phyloP scores from a whole-genome alignment of 2,888 invertebrate species.

The Pachymerium ferrugineum region DNA sequence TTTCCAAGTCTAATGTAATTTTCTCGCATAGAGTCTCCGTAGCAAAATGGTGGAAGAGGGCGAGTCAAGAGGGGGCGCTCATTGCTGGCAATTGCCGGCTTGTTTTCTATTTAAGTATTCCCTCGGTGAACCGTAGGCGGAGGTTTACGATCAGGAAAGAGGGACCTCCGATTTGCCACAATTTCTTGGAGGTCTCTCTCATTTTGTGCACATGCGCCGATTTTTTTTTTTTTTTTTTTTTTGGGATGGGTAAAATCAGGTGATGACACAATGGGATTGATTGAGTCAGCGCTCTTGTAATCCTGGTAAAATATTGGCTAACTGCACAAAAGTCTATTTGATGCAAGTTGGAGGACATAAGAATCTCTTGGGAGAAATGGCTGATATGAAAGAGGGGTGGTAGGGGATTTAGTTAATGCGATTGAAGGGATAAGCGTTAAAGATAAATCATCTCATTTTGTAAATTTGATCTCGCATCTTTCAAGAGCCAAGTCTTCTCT shows the following conservation, averaged over 20 bases:
- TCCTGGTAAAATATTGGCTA: neutral
- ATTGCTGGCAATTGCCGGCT: slow-evolving; percentile 23
- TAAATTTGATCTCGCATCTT: too few species aligned
- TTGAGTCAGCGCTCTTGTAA: neutral
- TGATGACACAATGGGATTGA: neutral
- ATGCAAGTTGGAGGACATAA: neutral
- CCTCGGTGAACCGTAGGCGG: slow-evolving; percentile 6
- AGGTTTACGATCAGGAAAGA: neutral
- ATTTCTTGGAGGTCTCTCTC: neutral
- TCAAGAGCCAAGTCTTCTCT: too few species aligned
- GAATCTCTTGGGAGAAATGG: neutral
- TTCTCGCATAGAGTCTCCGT: slow-evolving; percentile 10
- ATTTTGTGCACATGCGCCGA: neutral
- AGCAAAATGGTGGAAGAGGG: too few species aligned
- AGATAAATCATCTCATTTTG: too few species aligned
- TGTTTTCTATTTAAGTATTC: slow-evolving; percentile 28
- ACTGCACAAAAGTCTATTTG: neutral
- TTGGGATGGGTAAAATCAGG: neutral
- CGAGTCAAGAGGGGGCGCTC: slow-evolving; percentile 12
- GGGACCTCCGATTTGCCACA: neutral
- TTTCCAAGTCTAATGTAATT: slow-evolving; percentile 27
- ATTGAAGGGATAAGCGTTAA: too few species aligned
- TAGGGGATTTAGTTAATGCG: too few species aligned
- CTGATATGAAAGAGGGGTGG: too few species aligned
- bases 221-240: neutral